Evolutionary conservation across 2,888 invertebrate species (phyloP).

Genomic region (Drosophila robusta): DNA sequence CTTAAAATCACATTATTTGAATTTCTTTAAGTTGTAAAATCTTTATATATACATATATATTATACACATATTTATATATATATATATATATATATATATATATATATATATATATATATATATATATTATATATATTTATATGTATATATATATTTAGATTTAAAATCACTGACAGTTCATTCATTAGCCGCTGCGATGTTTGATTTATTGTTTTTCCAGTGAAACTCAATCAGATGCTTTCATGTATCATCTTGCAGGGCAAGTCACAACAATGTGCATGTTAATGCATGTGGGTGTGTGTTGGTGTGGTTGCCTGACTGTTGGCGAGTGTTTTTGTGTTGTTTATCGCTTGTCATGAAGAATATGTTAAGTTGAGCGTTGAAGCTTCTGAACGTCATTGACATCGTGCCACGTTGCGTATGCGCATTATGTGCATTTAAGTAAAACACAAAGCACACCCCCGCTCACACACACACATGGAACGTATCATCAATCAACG

Average conservation of each 20-base stretch:
- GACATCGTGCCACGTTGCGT: constrained; percentile 61
- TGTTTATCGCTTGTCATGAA: constrained; percentile 39
- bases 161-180: too few relatives aligned
- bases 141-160: too few relatives aligned
- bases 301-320: background rate
- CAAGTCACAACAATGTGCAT: constrained; percentile 8
- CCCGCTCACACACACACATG: background rate
- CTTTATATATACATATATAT: too few relatives aligned
- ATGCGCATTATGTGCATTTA: constrained; percentile 72
- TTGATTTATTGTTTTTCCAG: constrained; percentile 29
- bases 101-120: too few relatives aligned
- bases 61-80: too few relatives aligned
- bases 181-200: background rate
- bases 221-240: constrained; percentile 2
- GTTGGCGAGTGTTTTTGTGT: constrained; percentile 12
- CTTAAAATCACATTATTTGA: too few relatives aligned
- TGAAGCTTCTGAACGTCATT: constrained; percentile 11
- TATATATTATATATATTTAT: too few relatives aligned
- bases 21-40: too few relatives aligned
- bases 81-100: too few relatives aligned
- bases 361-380: constrained; percentile 31
- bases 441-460: constrained; percentile 10
- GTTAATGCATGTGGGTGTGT: background rate
- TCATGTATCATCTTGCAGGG: constrained; percentile 31
- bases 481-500: constrained; percentile 63